Evolutionary conservation across 2,888 invertebrate genomes (phyloP).

Genomic region (Cabera pusaria): DNA sequence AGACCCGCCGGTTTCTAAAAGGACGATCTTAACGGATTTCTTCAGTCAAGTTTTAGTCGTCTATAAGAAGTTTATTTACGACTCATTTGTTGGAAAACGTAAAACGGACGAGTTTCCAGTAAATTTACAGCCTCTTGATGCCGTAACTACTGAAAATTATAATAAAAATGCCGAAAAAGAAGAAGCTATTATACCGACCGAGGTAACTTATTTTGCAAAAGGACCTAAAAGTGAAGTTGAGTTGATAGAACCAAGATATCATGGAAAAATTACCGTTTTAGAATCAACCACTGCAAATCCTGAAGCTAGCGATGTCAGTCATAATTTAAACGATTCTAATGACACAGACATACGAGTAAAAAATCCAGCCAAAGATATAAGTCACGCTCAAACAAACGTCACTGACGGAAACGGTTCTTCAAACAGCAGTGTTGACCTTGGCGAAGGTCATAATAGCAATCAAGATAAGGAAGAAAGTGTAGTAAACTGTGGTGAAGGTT

Average conservation of each 20-base stretch:
- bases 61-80: constrained; percentile 59
- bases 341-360: too few relatives aligned
- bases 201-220: constrained; percentile 26
- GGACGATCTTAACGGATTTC: constrained; percentile 41
- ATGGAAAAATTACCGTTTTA: constrained; percentile 46
- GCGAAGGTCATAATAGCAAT: too few relatives aligned
- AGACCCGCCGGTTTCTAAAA: constrained; percentile 22
- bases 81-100: constrained; percentile 28
- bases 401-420: too few relatives aligned
- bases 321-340: too few relatives aligned
- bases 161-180: constrained; percentile 10
- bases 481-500: constrained; percentile 49
- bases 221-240: constrained; percentile 63
- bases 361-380: too few relatives aligned
- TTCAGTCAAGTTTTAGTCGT: constrained; percentile 52
- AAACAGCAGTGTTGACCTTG: too few relatives aligned
- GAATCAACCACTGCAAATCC: constrained; percentile 14
- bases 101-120: constrained; percentile 3
- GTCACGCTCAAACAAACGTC: too few relatives aligned
- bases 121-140: neutral
- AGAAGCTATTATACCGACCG: constrained; percentile 20
- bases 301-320: neutral
- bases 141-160: constrained; percentile 11
- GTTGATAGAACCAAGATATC: constrained; percentile 58
- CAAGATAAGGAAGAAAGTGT: constrained; percentile 23